Base-by-base conservation (phyloP, 2,888 invertebrate species). In the Phaedon cochleariae region DNA sequence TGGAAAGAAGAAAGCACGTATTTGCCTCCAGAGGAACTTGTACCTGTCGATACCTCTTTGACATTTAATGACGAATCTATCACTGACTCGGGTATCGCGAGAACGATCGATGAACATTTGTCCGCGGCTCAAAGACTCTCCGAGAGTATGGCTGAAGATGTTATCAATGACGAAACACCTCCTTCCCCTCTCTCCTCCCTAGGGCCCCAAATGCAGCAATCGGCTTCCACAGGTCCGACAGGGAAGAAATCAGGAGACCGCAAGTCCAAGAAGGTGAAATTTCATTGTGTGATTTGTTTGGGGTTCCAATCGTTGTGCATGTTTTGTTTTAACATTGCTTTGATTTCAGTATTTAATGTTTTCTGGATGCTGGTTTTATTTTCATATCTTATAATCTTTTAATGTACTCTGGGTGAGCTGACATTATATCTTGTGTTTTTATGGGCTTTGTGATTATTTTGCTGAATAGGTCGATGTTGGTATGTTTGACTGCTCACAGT, bases 1-100 rank as follows among this genome's bases (percentile, higher is more conserved):
- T 93, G 93, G 93, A 89, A 89, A 80, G 93, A 92, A 80, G 88
- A 92, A 80, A 93, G 92, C 79, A 92, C 93, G 55, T 93, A 92
- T 78, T 84, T 93, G 76, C 86, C 90, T 76, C 80, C 86, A 77
- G 90, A 90, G 81, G 85, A 55, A 2, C 34, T 2, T 15, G n/a
- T 20, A 20, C 9, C 41, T 41, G 21, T 21, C 41, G 20, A 34
- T 4, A 5, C 2, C n/a, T 51, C 22, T 17, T 17, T 15, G 5
- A 49, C 31, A 4, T 3, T 41, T n/a, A 29, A 10, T 17, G 52
- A 64, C 52, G 64, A 65, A 22, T 12, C 65, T 12, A 21, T 54
- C 20, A 15, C 52, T 9, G 57, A 69, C 26, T 31, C 61, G n/a
- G 29, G 52, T 49, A 37, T 34, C 54, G 31, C 59, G 26, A 64